Evolutionary conservation across 2,888 invertebrate species (phyloP).

Genomic region (Thelaira solivaga): DNA sequence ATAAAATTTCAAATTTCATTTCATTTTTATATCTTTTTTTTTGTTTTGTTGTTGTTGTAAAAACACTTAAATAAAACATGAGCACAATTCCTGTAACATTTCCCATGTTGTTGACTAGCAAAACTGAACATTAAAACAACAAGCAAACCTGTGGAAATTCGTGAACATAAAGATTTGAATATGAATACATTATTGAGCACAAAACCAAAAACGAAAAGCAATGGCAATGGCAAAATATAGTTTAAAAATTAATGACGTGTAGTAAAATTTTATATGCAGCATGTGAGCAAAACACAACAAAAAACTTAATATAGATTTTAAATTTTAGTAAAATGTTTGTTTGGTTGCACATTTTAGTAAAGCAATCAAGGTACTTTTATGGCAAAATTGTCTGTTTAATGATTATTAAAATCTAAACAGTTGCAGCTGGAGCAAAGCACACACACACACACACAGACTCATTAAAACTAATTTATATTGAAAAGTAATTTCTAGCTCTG

Average conservation of each 20-base stretch:
- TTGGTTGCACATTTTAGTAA: background rate
- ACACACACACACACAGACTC: background rate
- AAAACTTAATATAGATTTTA: background rate
- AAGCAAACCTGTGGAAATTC: background rate
- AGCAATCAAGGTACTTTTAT: conserved; percentile 4
- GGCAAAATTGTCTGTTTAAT: conserved; percentile 16
- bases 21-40: too few relatives aligned
- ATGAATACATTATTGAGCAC: conserved; percentile 29
- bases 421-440: too few relatives aligned
- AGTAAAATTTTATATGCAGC: conserved; percentile 49
- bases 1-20: too few relatives aligned
- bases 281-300: background rate
- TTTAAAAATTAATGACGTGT: conserved; percentile 60
- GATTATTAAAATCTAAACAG: conserved; percentile 13
- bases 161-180: conserved; percentile 12
- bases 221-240: conserved; percentile 4
- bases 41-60: too few relatives aligned
- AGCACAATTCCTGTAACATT: background rate
- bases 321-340: background rate
- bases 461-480: background rate
- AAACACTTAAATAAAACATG: background rate
- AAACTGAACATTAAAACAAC: background rate
- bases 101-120: background rate
- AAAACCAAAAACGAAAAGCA: background rate
- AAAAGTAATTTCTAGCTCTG: conserved; percentile 22